Base-by-base conservation (phyloP, 2,888 invertebrate genomes). In the Perizoma affinitatum region DNA sequence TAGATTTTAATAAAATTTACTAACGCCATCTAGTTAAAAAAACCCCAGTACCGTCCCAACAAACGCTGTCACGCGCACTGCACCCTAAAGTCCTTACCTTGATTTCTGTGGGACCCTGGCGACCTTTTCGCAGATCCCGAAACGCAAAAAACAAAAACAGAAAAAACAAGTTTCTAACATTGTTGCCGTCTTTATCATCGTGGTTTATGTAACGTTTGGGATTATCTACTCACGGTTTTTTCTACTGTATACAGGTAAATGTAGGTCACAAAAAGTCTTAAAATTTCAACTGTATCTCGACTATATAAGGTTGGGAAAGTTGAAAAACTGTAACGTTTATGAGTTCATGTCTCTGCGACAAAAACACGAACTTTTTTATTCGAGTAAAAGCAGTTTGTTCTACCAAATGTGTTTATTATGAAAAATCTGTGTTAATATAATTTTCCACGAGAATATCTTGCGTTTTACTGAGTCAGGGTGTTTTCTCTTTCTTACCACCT, bases 121-220 rank as follows among this genome's bases (percentile, higher is more conserved):
- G 83, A 75, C 77, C 76, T 72, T 72, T 80, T 68, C 67, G 50
- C 67, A 72, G 70, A 67, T 70, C 72, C 72, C 71, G 72, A 79
- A 79, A 73, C 78, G 71, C 74, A 71, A 63, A 62, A 66, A 69
- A 73, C 67, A 74, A 76, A 69, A 72, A 78, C 68, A 71, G 68
- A 74, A 77, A 74, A 68, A 72, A 76, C 72, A 75, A 75, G 74
- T 78, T 73, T 61, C 66, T 62, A 70, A 72, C 71, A 72, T 67
- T 71, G 67, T 75, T 78, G 73, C 75, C 70, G 71, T 76, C 73
- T 74, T 79, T 79, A 79, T 80, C 74, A 72, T 72, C 69, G 70
- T 68, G 71, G 73, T 76, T 78, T 77, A 82, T 79, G 74, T 73
- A 79, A 74, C 78, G 59, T 81, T 76, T 68, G 78, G 75, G 78